A percentile compares a stretch with the other conserved stretches of the same genome.
These are phyloP conservation scores for Acanthurus leucopareius DNA, from an alignment of 2,797 vertebrate species.

Conservation along the genomic window DNA sequence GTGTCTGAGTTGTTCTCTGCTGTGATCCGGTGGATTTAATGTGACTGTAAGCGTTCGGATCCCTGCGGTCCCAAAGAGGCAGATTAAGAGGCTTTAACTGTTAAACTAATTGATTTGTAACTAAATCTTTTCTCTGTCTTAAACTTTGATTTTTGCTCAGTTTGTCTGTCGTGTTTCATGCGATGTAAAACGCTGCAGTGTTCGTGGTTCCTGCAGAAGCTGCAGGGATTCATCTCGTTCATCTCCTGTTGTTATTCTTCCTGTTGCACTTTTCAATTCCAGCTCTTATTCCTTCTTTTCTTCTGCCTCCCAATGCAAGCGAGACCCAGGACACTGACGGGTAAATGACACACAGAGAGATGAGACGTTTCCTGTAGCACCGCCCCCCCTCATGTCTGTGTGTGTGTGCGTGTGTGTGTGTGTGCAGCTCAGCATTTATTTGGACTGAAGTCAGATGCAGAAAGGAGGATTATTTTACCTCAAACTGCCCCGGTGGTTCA, in stretches of 20 bases:
- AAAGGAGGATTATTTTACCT: constrained; percentile 19
- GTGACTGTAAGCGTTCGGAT: background rate
- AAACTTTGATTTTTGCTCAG: background rate
- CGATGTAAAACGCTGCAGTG: too few relatives aligned
- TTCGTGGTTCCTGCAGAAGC: too few relatives aligned
- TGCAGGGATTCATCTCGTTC: background rate
- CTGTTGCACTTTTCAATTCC: constrained; percentile 10
- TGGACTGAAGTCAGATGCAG: constrained; percentile 14
- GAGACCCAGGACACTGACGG: constrained; percentile 89
- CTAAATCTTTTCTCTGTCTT: background rate
- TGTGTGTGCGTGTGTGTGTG: constrained; percentile 17
- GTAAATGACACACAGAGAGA: constrained; percentile 85
- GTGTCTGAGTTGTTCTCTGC: background rate
- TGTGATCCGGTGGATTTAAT: background rate
- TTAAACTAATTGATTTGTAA: background rate
- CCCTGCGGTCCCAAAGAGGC: background rate
- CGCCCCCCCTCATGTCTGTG: background rate
- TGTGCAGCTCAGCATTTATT: constrained; percentile 19
- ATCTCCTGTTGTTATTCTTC: background rate
- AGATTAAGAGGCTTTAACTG: background rate
- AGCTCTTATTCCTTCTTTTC: constrained; percentile 38
- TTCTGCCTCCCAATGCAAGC: constrained; percentile 81
- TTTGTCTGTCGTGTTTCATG: background rate
- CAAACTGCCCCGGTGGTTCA: constrained; percentile 18
- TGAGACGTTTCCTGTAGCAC: constrained; percentile 15